Evolutionary conservation across 2,113 vertebrate genomes (phyloP).

Genomic region (Coregonus clupeaformis): DNA sequence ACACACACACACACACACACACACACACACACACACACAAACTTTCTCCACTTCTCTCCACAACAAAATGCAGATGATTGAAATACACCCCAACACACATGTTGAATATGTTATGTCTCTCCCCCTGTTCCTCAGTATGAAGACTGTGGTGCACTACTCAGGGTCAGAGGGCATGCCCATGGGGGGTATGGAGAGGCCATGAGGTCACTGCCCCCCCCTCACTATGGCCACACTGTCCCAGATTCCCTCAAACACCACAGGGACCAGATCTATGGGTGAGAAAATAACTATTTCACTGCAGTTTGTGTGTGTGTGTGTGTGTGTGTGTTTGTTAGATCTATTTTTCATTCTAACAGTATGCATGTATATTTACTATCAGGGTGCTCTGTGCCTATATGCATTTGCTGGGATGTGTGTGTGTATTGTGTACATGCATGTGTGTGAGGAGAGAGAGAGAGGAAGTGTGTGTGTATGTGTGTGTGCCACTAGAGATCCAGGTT

Average conservation of each 20-base stretch:
- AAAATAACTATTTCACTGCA: background rate
- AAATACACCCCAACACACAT: background rate
- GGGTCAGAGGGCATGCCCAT: conserved; percentile 75
- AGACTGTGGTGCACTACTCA: conserved; percentile 79
- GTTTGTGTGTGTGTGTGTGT: conserved; percentile 5
- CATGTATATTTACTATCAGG: too few relatives aligned
- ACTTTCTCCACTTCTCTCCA: background rate
- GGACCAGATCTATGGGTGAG: conserved; percentile 79
- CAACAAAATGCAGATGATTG: too few relatives aligned
- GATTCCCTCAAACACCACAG: conserved; percentile 81
- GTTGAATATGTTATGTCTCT: background rate
- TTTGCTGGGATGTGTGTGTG: background rate
- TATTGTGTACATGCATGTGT: conserved; percentile 14
- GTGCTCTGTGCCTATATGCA: background rate
- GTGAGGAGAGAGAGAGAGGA: background rate
- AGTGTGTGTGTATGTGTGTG: conserved; percentile 17
- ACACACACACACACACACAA: background rate
- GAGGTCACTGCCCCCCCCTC: conserved; percentile 68
- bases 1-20: too few relatives aligned
- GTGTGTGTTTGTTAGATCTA: conserved; percentile 16
- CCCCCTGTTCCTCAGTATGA: conserved; percentile 73
- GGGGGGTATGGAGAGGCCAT: conserved; percentile 75
- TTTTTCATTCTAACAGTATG: conserved; percentile 27
- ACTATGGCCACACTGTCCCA: conserved; percentile 69
- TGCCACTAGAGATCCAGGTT: too few relatives aligned